These are phyloP conservation scores for Crypturellus undulatus DNA, from an alignment of 2,113 vertebrate species.

Conservation along the genomic window DNA sequence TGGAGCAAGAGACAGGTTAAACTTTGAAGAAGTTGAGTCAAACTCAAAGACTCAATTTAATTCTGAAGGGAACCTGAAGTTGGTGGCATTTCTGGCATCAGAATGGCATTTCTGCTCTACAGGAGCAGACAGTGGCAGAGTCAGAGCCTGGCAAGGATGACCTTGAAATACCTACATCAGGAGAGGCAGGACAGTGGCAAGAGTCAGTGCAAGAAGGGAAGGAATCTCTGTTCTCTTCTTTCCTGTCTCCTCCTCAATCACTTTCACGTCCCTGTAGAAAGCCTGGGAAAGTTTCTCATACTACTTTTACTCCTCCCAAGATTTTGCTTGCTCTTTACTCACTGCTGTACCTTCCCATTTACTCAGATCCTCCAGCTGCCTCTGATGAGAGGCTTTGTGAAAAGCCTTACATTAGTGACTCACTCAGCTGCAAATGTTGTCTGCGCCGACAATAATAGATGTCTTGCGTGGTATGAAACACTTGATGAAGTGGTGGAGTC, in stretches of 20 bases:
- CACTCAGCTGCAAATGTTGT: neutral
- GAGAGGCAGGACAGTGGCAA: neutral
- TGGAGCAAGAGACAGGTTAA: neutral
- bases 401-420: neutral
- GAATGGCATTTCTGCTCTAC: fast-evolving
- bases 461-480: neutral
- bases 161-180: neutral
- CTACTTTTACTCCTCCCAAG: neutral
- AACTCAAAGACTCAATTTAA: neutral
- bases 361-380: neutral
- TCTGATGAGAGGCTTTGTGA: neutral
- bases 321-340: neutral
- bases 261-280: neutral
- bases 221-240: neutral
- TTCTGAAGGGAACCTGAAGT: neutral
- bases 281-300: neutral
- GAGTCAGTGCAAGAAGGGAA: neutral
- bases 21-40: neutral
- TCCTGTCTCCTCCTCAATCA: neutral
- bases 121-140: neutral
- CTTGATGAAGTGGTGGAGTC: neutral
- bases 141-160: neutral
- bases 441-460: neutral
- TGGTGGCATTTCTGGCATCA: neutral
- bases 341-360: neutral